A percentile compares a stretch with the other conserved stretches of the same genome.
Evolutionary conservation across 2,113 vertebrate species (phyloP).

Genomic region (Rafetus swinhoei): DNA sequence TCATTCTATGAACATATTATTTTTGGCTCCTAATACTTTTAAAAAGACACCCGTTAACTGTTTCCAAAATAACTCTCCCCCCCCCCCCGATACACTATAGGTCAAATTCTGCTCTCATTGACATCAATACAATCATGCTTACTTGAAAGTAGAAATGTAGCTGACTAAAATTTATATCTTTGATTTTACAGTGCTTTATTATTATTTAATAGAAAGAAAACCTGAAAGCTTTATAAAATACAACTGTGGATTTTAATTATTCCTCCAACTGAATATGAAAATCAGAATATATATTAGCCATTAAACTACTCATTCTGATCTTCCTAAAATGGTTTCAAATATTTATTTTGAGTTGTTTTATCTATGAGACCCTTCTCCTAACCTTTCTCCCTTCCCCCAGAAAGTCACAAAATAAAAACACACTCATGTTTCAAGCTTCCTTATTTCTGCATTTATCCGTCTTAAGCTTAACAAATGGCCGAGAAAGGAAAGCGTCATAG

Average conservation of each 20-base stretch:
- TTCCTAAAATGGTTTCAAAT: background rate
- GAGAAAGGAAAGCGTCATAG: background rate
- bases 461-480: background rate
- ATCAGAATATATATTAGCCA: background rate
- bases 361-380: background rate
- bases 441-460: conserved; percentile 32
- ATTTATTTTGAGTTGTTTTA: background rate
- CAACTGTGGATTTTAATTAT: background rate
- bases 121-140: background rate
- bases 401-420: conserved; percentile 14
- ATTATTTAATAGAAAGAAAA: background rate
- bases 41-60: fast-evolving
- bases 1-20: background rate
- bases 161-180: background rate
- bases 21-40: background rate
- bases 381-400: background rate
- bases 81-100: fast-evolving
- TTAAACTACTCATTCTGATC: background rate
- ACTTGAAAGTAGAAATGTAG: background rate
- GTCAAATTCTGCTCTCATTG: background rate
- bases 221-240: fast-evolving
- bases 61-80: background rate
- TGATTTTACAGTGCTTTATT: background rate
- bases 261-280: background rate
- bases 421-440: conserved; percentile 44